A percentile compares a stretch with the other conserved stretches of the same genome.
Conservation (phyloP, 1,140 invertebrate genomes). For the Neodiprion pinetum region DNA sequence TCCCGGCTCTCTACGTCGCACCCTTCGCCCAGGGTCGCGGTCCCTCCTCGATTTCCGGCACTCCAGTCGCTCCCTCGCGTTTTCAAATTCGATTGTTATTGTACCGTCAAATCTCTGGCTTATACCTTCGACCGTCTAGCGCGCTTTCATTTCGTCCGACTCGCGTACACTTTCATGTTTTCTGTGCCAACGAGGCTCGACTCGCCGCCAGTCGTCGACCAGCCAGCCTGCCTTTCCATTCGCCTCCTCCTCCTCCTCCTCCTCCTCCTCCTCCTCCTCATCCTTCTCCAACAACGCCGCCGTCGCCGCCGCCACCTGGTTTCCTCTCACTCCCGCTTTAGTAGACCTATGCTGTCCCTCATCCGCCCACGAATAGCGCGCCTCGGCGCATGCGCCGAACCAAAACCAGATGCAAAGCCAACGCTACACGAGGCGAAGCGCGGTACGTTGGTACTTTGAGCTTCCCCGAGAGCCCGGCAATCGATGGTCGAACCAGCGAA, state of each 20-base stretch:
- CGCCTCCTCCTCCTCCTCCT: constrained; percentile 3
- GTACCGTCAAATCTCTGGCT: not conserved
- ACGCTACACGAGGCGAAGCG: not conserved
- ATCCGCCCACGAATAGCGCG: not conserved
- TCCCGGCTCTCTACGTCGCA: not conserved
- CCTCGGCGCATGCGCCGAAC: not conserved
- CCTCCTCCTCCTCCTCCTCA: not conserved
- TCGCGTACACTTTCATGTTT: constrained; percentile 2
- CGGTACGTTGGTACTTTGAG: not conserved
- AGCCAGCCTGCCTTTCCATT: constrained; percentile 6
- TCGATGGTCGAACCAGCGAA: no score
- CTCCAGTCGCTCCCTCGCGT: not conserved
- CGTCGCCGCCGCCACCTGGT: not conserved
- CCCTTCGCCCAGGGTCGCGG: not conserved
- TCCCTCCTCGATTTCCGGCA: not conserved
- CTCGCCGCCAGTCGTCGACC: constrained; percentile 3
- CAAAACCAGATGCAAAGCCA: not conserved
- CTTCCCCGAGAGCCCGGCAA: not conserved
- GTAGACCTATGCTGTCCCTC: not conserved
- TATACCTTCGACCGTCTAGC: not conserved
- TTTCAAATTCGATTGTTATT: not conserved
- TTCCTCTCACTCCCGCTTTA: no score
- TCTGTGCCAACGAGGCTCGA: constrained; percentile 3
- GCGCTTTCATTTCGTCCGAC: not conserved
- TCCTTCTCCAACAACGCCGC: not conserved